Base-by-base conservation (phyloP, 2,797 vertebrate genomes). In the Chanos chanos region DNA sequence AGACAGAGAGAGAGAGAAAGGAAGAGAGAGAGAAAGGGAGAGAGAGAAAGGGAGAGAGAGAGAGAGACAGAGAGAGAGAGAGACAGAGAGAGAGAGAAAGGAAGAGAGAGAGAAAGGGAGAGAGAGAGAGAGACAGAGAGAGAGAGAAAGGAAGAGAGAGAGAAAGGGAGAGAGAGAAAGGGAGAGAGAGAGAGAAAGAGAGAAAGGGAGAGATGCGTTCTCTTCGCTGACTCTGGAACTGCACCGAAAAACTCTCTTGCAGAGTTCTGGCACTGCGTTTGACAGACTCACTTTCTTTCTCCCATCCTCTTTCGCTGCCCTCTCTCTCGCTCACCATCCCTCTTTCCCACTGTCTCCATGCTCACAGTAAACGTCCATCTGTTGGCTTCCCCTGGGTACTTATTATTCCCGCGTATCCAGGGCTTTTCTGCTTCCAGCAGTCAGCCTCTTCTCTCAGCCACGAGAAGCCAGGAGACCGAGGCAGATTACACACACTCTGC, bases 371-470 rank as follows among this genome's bases (percentile, higher is more conserved):
- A 69, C 70, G 86, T 88, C 86, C 86, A 89, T 87, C 87, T 89
- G 86, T 84, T 77, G 59, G 79, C 76, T 74, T 87, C 87, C 85
- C 87, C 76, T 77, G 85, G 83, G 85, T 85, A 81, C 81, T 87
- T 85, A 86, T 87, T 87, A 87, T 86, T 86, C 84, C 77, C 76
- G 64, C 78, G 81, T 75, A 84, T 83, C 81, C 80, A 86, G 85
- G 82, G 85, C 81, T 85, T 83, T 84, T 83, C 79, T 82, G 68
- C 78, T 80, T 74, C 63, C 40, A n/a, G n/a, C n/a, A n/a, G n/a
- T n/a, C n/a, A n/a, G n/a, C n/a, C n/a, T n/a, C n/a, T n/a, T n/a
- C n/a, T n/a, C n/a, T n/a, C n/a, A n/a, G n/a, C n/a, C n/a, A n/a
- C n/a, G n/a, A n/a, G n/a, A n/a, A n/a, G n/a, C n/a, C n/a, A n/a